Evolutionary conservation across 1,140 invertebrate species (phyloP), one percentile per base, ranked within the genome.

Genomic region (Penaeus vannamei): DNA sequence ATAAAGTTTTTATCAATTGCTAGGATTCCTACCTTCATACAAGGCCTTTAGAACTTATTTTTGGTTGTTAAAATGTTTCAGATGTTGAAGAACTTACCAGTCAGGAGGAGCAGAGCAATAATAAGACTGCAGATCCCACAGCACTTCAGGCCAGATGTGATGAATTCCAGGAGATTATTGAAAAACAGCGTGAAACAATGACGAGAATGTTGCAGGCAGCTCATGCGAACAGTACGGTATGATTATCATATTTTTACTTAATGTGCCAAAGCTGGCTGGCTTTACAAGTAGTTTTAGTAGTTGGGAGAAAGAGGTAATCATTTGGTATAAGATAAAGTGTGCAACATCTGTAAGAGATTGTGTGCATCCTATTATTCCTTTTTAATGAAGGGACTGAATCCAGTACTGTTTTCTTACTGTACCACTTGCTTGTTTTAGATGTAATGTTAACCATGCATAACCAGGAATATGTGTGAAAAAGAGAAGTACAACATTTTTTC

Each of bases 61-160:
- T 53, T 12, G 8, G 10, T 12, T 12, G 10, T 14, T 53, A 14
- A 53, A 53, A 53, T 17, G 17, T 53, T 53, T 53, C 79, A 87
- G 86, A 87, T 87, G 86, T 87, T 76, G 79, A 82, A 29, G 86
- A 81, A 29, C 29, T 87, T n/a, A 80, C 86, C 12, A n/a, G 29
- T 20, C 36, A 87, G n/a, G 42, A 87, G 22, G 36, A 53, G 10
- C 42, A 62, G 59, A 61, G 32, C 17, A 42, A 22, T 1, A 26
- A 32, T 62, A 46, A 42, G 29, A 61, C 32, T 12, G 69, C 36
- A 20, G 46, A n/a, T 22, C 59, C 32, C 46, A 53, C 26, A 46
- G 17, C 7, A 20, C n/a, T 76, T 10, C n/a, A 77, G 29, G 76
- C 86, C 36, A 87, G 26, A 14, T n/a, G 53, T 23, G 79, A 87